Conservation (phyloP, 2,113 vertebrate species). For the Mesocricetus auratus region DNA sequence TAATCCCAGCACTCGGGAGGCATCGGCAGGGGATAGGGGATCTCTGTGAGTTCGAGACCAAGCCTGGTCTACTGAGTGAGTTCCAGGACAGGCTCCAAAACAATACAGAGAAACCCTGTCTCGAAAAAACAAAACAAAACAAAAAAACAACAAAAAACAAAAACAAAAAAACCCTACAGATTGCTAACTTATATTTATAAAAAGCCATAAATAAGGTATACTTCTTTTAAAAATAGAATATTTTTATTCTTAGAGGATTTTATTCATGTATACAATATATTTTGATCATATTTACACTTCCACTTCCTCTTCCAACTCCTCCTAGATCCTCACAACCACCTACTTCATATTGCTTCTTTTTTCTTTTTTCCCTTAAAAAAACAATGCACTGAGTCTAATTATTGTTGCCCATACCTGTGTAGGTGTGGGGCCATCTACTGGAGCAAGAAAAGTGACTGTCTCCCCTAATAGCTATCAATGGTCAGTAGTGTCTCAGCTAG, state of each 20-base stretch:
- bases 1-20: no score
- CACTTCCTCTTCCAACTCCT: neutral
- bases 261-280: neutral
- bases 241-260: neutral
- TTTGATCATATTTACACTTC: neutral
- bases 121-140: no score
- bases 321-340: neutral
- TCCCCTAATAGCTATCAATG: neutral
- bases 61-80: no score
- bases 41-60: no score
- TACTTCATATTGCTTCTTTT: neutral
- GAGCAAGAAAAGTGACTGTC: neutral
- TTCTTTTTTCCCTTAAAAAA: neutral
- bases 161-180: no score
- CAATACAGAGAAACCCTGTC: no score
- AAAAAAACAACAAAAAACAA: no score
- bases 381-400: neutral
- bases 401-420: neutral
- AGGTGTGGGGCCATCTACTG: neutral
- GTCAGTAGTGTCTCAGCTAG: neutral
- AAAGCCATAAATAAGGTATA: slow-evolving; percentile 55
- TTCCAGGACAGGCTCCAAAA: no score
- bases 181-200: slow-evolving; percentile 56
- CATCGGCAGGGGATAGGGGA: no score
- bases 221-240: neutral